Conservation (phyloP, 2,888 invertebrate species). For the Pristionchus japonicus region DNA sequence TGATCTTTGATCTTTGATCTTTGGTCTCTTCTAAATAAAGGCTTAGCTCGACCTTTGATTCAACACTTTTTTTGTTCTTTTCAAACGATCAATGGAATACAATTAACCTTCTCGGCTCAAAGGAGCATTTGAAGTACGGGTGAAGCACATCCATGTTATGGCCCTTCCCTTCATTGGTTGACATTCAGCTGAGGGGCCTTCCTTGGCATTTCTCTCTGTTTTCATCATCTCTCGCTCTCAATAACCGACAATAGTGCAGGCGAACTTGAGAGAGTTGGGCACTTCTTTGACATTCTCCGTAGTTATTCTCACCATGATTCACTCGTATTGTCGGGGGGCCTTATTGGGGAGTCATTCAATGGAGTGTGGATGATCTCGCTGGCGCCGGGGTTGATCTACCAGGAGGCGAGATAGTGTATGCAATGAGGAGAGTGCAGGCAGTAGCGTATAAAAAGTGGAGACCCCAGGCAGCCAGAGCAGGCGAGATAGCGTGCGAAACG, state of each 20-base stretch:
- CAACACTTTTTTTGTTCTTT: not conserved
- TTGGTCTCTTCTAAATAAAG: too few species aligned
- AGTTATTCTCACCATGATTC: not conserved
- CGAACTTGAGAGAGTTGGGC: not conserved
- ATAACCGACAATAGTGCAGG: not conserved
- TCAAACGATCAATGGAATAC: not conserved
- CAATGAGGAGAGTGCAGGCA: not conserved
- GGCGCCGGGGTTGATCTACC: not conserved
- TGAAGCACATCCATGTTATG: too few species aligned
- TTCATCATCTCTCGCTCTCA: not conserved
- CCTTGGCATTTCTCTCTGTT: not conserved
- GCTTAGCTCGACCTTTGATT: not conserved
- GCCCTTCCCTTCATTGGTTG: not conserved
- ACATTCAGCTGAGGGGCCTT: not conserved
- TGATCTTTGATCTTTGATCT: not conserved
- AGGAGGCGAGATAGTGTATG: not conserved
- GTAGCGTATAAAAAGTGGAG: too few species aligned
- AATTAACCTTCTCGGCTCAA: not conserved
- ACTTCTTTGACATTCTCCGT: not conserved
- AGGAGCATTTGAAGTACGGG: too few species aligned
- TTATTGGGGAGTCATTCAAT: not conserved
- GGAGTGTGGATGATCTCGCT: not conserved
- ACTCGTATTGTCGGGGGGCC: not conserved
- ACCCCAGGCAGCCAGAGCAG: not conserved
- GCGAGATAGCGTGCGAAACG: constrained; percentile 1